Percentiles rank a stretch among this genome's conserved stretches.
Evolutionary conservation across 2,888 invertebrate genomes (phyloP).

Genomic region (Lymantria dispar): DNA sequence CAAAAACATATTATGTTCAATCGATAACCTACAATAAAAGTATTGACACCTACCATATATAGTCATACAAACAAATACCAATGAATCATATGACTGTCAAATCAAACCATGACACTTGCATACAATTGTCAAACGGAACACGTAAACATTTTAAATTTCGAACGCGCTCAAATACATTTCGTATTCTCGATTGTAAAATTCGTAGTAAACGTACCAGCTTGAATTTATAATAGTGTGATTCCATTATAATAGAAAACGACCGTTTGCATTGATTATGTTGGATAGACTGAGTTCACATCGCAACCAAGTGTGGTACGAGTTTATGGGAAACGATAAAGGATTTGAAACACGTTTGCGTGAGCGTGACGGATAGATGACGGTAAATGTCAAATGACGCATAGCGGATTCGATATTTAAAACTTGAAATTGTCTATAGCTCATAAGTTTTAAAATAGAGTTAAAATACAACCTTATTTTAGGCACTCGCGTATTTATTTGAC

Average conservation of each 20-base stretch:
- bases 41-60: background rate
- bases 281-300: conserved; percentile 18
- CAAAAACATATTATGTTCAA: too few species aligned
- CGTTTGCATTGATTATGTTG: conserved; percentile 34
- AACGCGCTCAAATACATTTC: conserved; percentile 33
- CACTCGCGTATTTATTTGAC: too few species aligned
- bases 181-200: conserved; percentile 46
- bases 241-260: conserved; percentile 40
- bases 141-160: conserved; percentile 39
- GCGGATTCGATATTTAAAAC: conserved; percentile 9
- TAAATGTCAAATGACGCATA: conserved; percentile 7
- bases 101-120: conserved; percentile 17
- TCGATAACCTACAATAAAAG: background rate
- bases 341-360: conserved; percentile 10
- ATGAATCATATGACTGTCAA: conserved; percentile 8
- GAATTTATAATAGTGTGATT: conserved; percentile 39
- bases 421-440: background rate
- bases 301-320: conserved; percentile 1
- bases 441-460: too few species aligned
- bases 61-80: background rate
- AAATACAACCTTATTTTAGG: too few species aligned
- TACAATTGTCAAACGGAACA: conserved; percentile 32
- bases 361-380: conserved; percentile 9
- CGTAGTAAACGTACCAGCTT: conserved; percentile 41
- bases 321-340: conserved; percentile 9